These are phyloP conservation scores for Phortica magna DNA, from an alignment of 2,888 invertebrate genomes.

Conservation along the genomic window DNA sequence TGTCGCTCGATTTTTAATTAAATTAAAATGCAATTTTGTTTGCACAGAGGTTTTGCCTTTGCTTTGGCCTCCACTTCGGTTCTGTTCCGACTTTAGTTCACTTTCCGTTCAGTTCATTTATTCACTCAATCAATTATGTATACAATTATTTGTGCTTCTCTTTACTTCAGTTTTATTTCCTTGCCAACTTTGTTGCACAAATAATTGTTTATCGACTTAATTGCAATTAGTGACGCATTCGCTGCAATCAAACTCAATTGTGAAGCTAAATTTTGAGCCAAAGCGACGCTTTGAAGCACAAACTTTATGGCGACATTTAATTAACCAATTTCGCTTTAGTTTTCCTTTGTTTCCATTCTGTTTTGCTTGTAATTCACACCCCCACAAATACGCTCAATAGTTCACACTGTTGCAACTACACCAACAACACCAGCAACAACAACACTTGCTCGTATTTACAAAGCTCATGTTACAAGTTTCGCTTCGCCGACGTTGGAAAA, in stretches of 20 bases:
- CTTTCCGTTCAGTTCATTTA: background rate
- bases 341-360: background rate
- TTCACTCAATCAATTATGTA: conserved; percentile 6
- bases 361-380: background rate
- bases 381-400: background rate
- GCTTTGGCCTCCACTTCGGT: background rate
- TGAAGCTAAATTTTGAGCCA: background rate
- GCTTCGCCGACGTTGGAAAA: background rate
- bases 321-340: conserved; percentile 2
- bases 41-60: background rate
- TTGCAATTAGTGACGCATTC: conserved; percentile 24
- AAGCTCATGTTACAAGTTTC: background rate
- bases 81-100: background rate
- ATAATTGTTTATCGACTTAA: conserved; percentile 13
- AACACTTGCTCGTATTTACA: background rate
- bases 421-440: too few species aligned
- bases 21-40: conserved; percentile 25
- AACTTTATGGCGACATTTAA: too few species aligned
- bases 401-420: too few species aligned
- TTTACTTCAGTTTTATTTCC: background rate
- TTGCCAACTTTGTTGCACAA: background rate
- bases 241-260: conserved; percentile 16
- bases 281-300: background rate
- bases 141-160: background rate
- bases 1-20: conserved; percentile 26